Evolutionary conservation across 1,140 invertebrate genomes (phyloP), one percentile per base, ranked within the genome.

Genomic region (Phymorhynchus buccinoides): DNA sequence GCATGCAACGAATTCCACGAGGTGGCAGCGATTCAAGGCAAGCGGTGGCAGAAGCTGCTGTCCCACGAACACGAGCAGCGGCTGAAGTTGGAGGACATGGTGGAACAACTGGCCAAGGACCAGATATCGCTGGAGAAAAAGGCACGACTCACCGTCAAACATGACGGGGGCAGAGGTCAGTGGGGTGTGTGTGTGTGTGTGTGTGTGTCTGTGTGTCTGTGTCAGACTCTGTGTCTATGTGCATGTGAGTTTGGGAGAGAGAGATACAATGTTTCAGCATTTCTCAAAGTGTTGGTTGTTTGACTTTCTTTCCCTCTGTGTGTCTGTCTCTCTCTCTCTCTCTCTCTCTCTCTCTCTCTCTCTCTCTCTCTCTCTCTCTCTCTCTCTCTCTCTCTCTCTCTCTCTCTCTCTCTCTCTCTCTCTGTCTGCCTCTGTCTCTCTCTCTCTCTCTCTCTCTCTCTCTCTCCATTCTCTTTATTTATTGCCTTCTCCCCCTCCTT

Each of bases 21-120:
- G 87, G 94, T 97, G 80, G 97, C 97, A 12, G 96, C 97, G 88
- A 96, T 95, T 14, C 97, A 98, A 85, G 96, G 97, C 80, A 95
- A 96, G 68, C 97, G 98, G 88, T 97, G 98, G 97, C 96, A 96
- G 87, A 96, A 96, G 88, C 95, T 98, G 91, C 93, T 99, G 79
- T 96, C 98, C 87, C 96, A 99, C 92, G 98, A 99, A 91, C 96
- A 98, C 2, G 98, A 99, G 87, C 97, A 99, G 93, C 96, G 98
- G 89, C 94, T 96, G 88, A 95, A 97, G n/a, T 94, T 99, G 71
- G 98, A 99, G 93, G 98, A 99, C 90, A 97, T 99, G 94, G 97
- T 99, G 3, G 98, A 99, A 93, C 97, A 98, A 89, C 94, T 99
- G 75, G 99, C 99, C 1, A 95, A 97, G 87, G 98, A 99, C 93